Base-by-base conservation (phyloP, 1,140 invertebrate genomes). In the Polypedilum pembai region DNA sequence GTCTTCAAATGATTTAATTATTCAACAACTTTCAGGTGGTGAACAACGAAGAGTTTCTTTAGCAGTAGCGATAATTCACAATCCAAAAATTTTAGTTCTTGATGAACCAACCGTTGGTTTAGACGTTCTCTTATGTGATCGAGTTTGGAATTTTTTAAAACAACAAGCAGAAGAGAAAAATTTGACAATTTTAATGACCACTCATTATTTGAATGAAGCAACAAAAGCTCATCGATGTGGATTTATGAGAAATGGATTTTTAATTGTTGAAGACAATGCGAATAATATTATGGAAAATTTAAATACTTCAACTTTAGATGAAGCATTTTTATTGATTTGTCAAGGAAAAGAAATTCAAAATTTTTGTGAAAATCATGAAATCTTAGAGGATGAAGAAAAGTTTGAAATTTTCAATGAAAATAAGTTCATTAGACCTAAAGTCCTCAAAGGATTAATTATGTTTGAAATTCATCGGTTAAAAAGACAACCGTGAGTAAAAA, bases 201-300 rank as follows among this genome's bases (percentile, higher is more conserved):
- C 94, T 1, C 94, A 96, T 83, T 96, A 96, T 79, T 94, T 95
- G 41, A 93, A 95, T 79, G 94, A 96, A 83, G 88, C 92, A 0
- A 87, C 88, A 78, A 88, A 92, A 78, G 90, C 92, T 12, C 82
- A 93, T 79, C 88, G 85, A 84, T 92, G 93, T 78, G 93, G 94
- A 40, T 83, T 96, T 18, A 89, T 96, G 86, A 86, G 94, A 79
- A 87, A 87, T 76, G 94, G 94, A 0, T 85, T 88, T 76, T 83
- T 96, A 1, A 80, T 96, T 73, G 92, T 92, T 0, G 93, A 96
- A 83, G 88, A 91, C 45, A 85, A 90, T 1, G 94, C 94, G 0
- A 80, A 80, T 7, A 80, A 85, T 65, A 82, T 91, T 8, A 79
- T 91, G 56, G 78, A 80, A 0, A 80, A 81, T 74, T 89, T 86